These are phyloP conservation scores for Axis porcinus DNA, from an alignment of 2,113 vertebrate species.

Conservation along the genomic window DNA sequence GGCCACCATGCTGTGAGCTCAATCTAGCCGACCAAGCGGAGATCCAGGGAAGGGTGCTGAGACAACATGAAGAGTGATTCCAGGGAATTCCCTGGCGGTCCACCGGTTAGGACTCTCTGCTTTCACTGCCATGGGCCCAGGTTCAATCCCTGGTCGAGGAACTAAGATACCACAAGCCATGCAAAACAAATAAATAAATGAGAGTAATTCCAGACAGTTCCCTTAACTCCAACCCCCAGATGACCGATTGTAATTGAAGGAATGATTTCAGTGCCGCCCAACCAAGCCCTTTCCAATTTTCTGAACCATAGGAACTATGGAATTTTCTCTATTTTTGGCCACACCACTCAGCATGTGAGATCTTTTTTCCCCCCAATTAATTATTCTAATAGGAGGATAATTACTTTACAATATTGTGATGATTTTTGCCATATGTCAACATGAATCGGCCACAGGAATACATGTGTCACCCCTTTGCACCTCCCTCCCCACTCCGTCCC, in stretches of 20 bases:
- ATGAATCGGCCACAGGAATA: too few species aligned
- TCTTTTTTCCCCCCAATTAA: too few species aligned
- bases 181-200: neutral
- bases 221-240: neutral
- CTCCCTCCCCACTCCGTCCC: too few species aligned
- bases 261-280: neutral
- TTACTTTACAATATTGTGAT: too few species aligned
- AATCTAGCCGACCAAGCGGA: neutral
- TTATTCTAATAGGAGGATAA: too few species aligned
- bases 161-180: too few species aligned
- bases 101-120: too few species aligned
- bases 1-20: neutral
- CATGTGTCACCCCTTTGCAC: too few species aligned
- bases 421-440: too few species aligned
- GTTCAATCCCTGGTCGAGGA: too few species aligned
- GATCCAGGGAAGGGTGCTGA: neutral
- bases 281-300: neutral
- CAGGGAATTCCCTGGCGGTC: neutral
- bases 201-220: neutral
- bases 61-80: neutral
- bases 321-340: neutral
- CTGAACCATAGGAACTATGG: neutral
- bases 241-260: neutral
- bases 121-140: too few species aligned
- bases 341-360: too few species aligned